Evolutionary conservation across 2,797 vertebrate species (phyloP).

Genomic region (Hypotaenidia okinawae): DNA sequence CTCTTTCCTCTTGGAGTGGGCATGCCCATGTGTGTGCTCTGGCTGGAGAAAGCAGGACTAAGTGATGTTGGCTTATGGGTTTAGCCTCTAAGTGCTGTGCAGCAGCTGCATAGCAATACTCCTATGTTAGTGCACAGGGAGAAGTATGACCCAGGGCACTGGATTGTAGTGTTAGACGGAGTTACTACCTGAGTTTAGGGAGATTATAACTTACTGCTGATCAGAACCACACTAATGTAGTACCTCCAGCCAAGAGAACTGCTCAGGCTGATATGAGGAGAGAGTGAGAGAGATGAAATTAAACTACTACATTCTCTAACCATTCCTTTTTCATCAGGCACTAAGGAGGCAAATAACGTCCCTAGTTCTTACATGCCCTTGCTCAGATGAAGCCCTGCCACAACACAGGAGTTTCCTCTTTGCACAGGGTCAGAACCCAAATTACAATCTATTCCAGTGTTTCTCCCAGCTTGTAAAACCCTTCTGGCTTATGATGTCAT

Average conservation of each 20-base stretch:
- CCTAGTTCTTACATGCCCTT: not conserved
- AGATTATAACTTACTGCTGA: not conserved
- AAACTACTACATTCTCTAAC: not conserved
- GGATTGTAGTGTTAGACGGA: not conserved
- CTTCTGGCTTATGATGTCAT: not conserved
- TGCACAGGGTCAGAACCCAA: not conserved
- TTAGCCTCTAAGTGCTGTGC: not conserved
- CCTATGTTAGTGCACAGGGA: not conserved
- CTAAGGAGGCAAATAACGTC: not conserved
- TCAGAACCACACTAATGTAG: not conserved
- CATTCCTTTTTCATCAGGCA: not conserved
- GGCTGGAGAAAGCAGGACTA: not conserved
- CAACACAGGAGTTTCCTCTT: not conserved
- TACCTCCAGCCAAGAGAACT: not conserved
- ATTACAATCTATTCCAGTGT: not conserved
- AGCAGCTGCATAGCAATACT: not conserved
- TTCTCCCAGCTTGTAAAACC: not conserved
- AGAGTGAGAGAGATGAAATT: not conserved
- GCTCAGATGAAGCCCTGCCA: not conserved
- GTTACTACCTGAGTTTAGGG: not conserved
- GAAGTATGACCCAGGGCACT: not conserved
- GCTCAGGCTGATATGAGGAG: not conserved
- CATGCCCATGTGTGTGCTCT: not conserved
- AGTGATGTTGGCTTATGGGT: accelerated
- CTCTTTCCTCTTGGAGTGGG: not conserved